Percentiles rank a stretch among this genome's conserved stretches.
Evolutionary conservation across 2,797 vertebrate species (phyloP).

Genomic region (Toxotes lorentzi): DNA sequence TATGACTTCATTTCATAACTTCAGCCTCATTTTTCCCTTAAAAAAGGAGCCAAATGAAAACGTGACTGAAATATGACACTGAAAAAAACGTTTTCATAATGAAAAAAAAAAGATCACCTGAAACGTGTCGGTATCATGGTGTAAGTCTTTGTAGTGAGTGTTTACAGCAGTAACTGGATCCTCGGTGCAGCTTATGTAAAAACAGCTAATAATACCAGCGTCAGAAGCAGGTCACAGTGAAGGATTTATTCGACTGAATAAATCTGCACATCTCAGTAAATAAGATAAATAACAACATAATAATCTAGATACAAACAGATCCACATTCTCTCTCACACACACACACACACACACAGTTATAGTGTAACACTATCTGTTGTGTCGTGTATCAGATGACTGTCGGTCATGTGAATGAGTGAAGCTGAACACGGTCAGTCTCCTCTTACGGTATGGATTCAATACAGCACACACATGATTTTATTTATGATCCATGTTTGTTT

Average conservation of each 20-base stretch:
- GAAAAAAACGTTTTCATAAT: too few relatives aligned
- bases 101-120: too few relatives aligned
- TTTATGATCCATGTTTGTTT: too few relatives aligned
- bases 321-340: too few relatives aligned
- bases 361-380: not conserved
- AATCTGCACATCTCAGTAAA: too few relatives aligned
- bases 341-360: too few relatives aligned
- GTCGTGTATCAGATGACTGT: not conserved
- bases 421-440: not conserved
- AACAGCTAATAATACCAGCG: conserved; percentile 32
- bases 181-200: conserved; percentile 25
- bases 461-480: not conserved
- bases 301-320: not conserved
- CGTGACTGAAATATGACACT: too few relatives aligned
- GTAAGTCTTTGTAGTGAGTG: not conserved
- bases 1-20: too few relatives aligned
- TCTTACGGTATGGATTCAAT: not conserved
- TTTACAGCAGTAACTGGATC: conserved; percentile 37
- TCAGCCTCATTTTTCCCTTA: too few relatives aligned
- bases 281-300: not conserved
- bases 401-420: not conserved
- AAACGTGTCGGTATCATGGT: too few relatives aligned
- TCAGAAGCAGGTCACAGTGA: not conserved
- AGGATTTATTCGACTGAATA: too few relatives aligned
- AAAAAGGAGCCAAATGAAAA: too few relatives aligned